These are phyloP conservation scores for Eupithecia subumbrata DNA, from an alignment of 2,888 invertebrate genomes.

Conservation along the genomic window DNA sequence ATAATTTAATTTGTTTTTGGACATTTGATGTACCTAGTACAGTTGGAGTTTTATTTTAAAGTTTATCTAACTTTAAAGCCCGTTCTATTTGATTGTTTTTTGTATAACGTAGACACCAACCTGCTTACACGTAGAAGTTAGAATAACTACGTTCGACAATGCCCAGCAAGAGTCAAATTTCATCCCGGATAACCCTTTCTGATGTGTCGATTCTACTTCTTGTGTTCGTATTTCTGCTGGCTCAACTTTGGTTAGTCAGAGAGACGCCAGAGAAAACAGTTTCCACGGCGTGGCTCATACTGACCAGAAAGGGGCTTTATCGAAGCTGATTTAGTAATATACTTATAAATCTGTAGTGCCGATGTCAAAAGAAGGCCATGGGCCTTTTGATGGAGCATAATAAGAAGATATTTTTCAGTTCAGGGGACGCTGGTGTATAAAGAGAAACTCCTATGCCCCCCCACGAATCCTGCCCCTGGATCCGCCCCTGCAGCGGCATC, in stretches of 20 bases:
- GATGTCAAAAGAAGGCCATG: constrained; percentile 85
- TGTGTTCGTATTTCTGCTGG: neutral
- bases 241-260: neutral
- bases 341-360: constrained; percentile 76
- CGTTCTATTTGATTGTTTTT: neutral
- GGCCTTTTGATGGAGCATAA: constrained; percentile 93
- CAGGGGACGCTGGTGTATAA: constrained; percentile 83
- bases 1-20: too few relatives aligned
- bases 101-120: neutral
- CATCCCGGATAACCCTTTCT: neutral
- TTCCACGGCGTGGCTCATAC: constrained; percentile 88
- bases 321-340: constrained; percentile 73
- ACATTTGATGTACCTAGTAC: too few relatives aligned
- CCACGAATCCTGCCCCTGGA: too few relatives aligned
- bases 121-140: neutral
- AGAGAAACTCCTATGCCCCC: constrained; percentile 79
- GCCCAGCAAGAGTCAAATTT: neutral
- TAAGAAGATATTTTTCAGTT: constrained; percentile 88
- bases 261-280: neutral
- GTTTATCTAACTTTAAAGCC: too few relatives aligned
- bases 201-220: neutral
- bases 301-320: constrained; percentile 92
- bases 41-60: too few relatives aligned
- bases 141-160: neutral
- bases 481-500: too few relatives aligned